Evolutionary conservation across 2,888 invertebrate genomes (phyloP).

Genomic region (Buathra laborator): DNA sequence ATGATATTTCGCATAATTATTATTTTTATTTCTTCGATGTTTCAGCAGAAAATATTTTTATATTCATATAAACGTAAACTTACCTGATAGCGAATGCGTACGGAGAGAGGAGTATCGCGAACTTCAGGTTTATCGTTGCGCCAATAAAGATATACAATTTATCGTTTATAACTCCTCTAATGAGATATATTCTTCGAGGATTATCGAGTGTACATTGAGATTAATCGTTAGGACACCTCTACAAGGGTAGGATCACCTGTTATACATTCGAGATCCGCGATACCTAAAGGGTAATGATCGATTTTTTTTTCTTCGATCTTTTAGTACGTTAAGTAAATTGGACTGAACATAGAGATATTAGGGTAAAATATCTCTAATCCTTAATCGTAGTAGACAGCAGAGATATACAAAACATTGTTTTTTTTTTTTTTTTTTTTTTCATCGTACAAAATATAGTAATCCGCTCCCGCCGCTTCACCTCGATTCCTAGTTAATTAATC

Average conservation of each 20-base stretch:
- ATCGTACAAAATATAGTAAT: conserved; percentile 82
- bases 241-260: conserved; percentile 53
- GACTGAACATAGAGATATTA: conserved; percentile 51
- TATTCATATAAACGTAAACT: conserved; percentile 27
- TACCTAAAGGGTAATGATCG: conserved; percentile 46
- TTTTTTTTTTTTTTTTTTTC: conserved; percentile 52
- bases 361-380: conserved; percentile 56
- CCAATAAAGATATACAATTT: conserved; percentile 52
- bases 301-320: conserved; percentile 32
- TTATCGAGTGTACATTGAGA: conserved; percentile 68
- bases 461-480: conserved; percentile 56
- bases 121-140: conserved; percentile 13
- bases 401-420: conserved; percentile 81
- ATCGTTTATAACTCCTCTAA: conserved; percentile 53
- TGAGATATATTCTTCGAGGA: conserved; percentile 67
- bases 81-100: conserved; percentile 33
- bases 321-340: conserved; percentile 41
- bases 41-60: background rate
- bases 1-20: background rate
- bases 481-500: conserved; percentile 51
- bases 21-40: background rate
- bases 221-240: conserved; percentile 64
- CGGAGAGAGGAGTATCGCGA: background rate
- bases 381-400: conserved; percentile 66
- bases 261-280: conserved; percentile 57